A percentile compares a stretch with the other conserved stretches of the same genome.
These are phyloP conservation scores for Neodontobutis hainanensis DNA, from an alignment of 2,113 vertebrate species.

Conservation along the genomic window DNA sequence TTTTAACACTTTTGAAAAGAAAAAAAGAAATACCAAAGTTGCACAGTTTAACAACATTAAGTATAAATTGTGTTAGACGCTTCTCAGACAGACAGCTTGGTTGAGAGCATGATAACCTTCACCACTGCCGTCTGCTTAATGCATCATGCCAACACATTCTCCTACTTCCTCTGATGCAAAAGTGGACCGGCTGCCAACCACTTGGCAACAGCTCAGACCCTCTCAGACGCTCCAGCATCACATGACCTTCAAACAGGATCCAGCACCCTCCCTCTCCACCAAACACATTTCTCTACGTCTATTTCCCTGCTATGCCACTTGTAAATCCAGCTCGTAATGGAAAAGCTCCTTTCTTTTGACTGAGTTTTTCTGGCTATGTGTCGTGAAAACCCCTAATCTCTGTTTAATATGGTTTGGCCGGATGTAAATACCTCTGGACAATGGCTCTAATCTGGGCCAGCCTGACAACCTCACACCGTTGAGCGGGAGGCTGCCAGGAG, in stretches of 20 bases:
- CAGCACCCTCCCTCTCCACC: conserved; percentile 1
- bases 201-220: conserved; percentile 55
- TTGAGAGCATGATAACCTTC: conserved; percentile 24
- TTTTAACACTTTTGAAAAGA: not conserved
- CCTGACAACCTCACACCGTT: conserved; percentile 75
- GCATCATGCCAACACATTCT: conserved; percentile 50
- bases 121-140: conserved; percentile 44
- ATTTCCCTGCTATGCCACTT: conserved; percentile 76
- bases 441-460: conserved; percentile 83
- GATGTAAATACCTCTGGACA: conserved; percentile 84
- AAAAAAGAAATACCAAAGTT: not conserved
- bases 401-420: conserved; percentile 85
- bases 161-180: conserved; percentile 48
- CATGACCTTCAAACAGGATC: conserved; percentile 77
- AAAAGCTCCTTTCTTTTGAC: conserved; percentile 50
- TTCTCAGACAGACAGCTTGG: conserved; percentile 15
- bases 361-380: conserved; percentile 34
- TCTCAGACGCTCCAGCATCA: conserved; percentile 66
- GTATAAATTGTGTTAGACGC: not conserved
- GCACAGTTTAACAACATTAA: not conserved
- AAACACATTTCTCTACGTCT: conserved; percentile 75
- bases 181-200: conserved; percentile 55
- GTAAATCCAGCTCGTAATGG: conserved; percentile 72
- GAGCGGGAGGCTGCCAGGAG: conserved; percentile 50
- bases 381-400: conserved; percentile 78